Conservation (phyloP, 2,113 vertebrate species). For the Oreotragus oreotragus region DNA sequence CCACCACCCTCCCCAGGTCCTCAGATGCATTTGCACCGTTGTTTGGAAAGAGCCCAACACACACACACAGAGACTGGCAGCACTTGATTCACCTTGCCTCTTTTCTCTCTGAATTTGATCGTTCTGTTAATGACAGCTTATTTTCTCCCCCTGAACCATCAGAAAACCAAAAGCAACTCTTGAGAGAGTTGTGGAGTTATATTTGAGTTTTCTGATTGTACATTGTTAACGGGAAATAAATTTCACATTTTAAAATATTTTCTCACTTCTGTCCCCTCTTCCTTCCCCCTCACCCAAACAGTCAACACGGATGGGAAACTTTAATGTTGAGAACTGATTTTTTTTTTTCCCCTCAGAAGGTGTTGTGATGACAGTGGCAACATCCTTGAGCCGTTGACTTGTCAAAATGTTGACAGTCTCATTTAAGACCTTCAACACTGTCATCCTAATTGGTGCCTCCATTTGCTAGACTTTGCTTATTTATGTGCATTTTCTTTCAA, state of each 20-base stretch:
- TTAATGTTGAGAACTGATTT: background rate
- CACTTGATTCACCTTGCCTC: slow-evolving; percentile 69
- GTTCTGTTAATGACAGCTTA: slow-evolving; percentile 63
- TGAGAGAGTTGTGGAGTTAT: slow-evolving; percentile 55
- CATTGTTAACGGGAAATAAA: slow-evolving; percentile 9
- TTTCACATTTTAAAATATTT: slow-evolving; percentile 36
- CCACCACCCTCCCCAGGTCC: background rate
- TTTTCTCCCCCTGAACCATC: slow-evolving; percentile 62
- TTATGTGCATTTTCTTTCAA: slow-evolving; percentile 37
- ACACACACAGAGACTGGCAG: slow-evolving; percentile 65
- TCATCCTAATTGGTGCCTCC: background rate
- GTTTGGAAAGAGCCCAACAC: slow-evolving; percentile 74
- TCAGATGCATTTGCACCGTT: slow-evolving; percentile 60
- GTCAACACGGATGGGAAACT: background rate
- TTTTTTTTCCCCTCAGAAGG: slow-evolving; percentile 16
- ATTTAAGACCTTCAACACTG: slow-evolving; percentile 16
- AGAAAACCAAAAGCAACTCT: slow-evolving; percentile 68
- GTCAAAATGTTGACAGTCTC: slow-evolving; percentile 54
- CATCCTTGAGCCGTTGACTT: background rate
- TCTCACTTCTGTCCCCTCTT: background rate
- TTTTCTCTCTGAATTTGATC: slow-evolving; percentile 72
- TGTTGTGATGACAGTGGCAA: slow-evolving; percentile 15
- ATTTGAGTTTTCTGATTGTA: slow-evolving; percentile 24
- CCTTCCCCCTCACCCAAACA: background rate
- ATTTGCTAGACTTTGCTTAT: slow-evolving; percentile 38